phyloP scores from a whole-genome alignment of 2,797 vertebrate genomes.

The Amblyraja radiata region DNA sequence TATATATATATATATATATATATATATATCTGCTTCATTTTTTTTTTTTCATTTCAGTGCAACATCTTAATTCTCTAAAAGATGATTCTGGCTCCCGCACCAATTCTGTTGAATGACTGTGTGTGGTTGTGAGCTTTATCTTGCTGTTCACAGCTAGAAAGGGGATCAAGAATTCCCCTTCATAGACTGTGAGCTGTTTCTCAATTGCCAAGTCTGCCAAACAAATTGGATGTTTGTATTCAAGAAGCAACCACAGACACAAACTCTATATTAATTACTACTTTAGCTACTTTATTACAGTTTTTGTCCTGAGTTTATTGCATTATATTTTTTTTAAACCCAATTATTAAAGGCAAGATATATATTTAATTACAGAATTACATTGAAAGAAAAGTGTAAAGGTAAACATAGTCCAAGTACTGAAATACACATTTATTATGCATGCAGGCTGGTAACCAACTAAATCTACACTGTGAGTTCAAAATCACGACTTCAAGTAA shows the following conservation, averaged over 20 bases:
- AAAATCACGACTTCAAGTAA: background rate
- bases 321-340: too few relatives aligned
- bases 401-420: background rate
- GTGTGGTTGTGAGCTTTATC: background rate
- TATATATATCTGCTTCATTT: too few relatives aligned
- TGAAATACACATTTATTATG: background rate
- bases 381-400: background rate
- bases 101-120: background rate
- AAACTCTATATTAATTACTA: background rate
- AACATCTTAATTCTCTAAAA: background rate
- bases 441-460: background rate
- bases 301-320: background rate
- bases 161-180: background rate
- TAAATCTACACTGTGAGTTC: background rate
- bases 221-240: background rate
- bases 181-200: background rate
- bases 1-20: background rate
- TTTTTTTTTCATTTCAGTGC: background rate
- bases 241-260: background rate
- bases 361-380: background rate
- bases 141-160: background rate
- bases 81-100: background rate
- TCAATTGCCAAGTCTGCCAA: background rate
- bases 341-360: background rate
- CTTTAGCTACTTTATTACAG: too few relatives aligned